Evolutionary conservation across 2,113 vertebrate species (phyloP).

Genomic region (Holacanthus passer): DNA sequence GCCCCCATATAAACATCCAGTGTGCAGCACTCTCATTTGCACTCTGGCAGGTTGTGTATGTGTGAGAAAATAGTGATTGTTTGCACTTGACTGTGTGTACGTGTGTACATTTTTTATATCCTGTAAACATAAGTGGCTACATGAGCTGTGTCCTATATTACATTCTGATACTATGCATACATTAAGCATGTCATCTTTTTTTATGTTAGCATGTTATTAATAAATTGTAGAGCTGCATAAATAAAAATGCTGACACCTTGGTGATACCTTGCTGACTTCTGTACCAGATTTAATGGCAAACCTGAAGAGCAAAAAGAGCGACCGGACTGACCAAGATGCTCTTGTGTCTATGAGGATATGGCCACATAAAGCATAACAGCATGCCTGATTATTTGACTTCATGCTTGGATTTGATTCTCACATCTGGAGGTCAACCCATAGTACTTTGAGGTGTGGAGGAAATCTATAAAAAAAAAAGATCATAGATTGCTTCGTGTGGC

Average conservation of each 20-base stretch:
- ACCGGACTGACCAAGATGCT: no score
- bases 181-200: neutral
- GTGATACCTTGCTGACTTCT: no score
- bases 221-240: neutral
- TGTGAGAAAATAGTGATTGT: neutral
- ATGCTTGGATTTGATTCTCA: neutral
- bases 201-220: neutral
- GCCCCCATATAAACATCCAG: conserved; percentile 30
- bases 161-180: neutral
- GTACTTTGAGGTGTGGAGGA: no score
- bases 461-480: no score
- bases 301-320: no score
- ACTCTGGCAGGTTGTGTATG: neutral
- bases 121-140: neutral
- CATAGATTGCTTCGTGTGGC: no score
- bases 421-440: neutral
- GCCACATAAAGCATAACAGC: no score
- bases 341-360: no score
- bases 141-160: neutral
- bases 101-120: neutral
- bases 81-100: neutral
- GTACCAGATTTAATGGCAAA: no score
- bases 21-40: neutral
- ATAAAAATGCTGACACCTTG: neutral
- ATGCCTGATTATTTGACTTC: no score